These are phyloP conservation scores for Keiferia lycopersicella DNA, from an alignment of 2,888 invertebrate genomes.

Conservation along the genomic window DNA sequence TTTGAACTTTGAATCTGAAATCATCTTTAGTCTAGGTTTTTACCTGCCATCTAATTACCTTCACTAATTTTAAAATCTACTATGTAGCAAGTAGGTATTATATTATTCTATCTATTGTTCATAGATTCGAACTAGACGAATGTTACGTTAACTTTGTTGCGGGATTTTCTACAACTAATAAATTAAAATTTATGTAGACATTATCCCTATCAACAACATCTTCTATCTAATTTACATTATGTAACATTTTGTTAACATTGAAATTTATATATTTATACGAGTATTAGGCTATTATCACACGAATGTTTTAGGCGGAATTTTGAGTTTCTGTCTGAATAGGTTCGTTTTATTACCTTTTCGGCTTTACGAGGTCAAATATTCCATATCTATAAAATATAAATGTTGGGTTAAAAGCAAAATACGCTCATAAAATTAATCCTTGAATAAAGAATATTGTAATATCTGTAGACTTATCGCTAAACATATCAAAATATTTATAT, in stretches of 20 bases:
- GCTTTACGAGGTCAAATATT: slow-evolving; percentile 16
- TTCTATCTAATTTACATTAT: background rate
- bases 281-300: slow-evolving; percentile 5
- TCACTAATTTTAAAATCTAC: too few species aligned
- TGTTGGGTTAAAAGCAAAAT: slow-evolving; percentile 12
- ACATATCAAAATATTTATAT: background rate
- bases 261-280: background rate
- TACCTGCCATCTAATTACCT: too few species aligned
- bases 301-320: slow-evolving; percentile 2
- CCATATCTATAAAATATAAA: slow-evolving; percentile 16
- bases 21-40: too few species aligned
- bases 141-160: background rate
- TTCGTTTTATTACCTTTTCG: slow-evolving; percentile 10
- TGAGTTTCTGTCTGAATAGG: slow-evolving; percentile 1
- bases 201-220: background rate
- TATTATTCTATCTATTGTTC: background rate
- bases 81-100: too few species aligned
- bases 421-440: slow-evolving; percentile 18
- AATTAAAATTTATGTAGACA: background rate
- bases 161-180: background rate
- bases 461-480: background rate
- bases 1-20: too few species aligned
- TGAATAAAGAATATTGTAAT: slow-evolving; percentile 10
- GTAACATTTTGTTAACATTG: background rate
- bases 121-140: background rate